A percentile compares a stretch with the other conserved stretches of the same genome.
phyloP scores from a whole-genome alignment of 2,113 vertebrate genomes.

The Passer domesticus region DNA sequence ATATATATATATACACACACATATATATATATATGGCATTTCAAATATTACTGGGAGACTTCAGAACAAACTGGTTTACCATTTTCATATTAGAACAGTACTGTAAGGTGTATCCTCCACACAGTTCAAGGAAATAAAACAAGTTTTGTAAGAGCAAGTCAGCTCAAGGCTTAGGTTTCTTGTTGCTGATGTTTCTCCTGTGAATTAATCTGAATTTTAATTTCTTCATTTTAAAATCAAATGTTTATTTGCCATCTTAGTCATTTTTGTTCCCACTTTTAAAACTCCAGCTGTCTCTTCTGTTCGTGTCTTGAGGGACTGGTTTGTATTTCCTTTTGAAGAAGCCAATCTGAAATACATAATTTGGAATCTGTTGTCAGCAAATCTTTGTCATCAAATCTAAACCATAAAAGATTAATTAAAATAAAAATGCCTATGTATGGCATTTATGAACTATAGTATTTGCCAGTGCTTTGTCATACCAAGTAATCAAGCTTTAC shows the following conservation, averaged over 20 bases:
- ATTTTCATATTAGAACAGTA: neutral
- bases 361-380: constrained; percentile 39
- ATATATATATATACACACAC: too few species aligned
- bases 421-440: neutral
- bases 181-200: constrained; percentile 30
- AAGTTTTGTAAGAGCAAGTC: neutral
- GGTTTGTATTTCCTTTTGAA: constrained; percentile 86
- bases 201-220: constrained; percentile 37
- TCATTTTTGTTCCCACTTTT: constrained; percentile 76
- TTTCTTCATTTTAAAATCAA: constrained; percentile 31
- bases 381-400: neutral
- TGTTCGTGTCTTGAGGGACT: constrained; percentile 73
- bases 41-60: neutral
- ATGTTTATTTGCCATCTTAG: constrained; percentile 42
- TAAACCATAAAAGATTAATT: neutral
- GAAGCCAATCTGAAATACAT: constrained; percentile 86
- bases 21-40: neutral
- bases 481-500: neutral
- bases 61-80: neutral
- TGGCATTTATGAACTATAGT: neutral
- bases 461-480: neutral
- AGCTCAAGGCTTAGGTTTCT: neutral
- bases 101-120: neutral
- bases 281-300: constrained; percentile 89
- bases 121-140: neutral